Percentiles rank a stretch among this genome's conserved stretches.
phyloP scores from a whole-genome alignment of 2,113 vertebrate genomes.

The Proterorhinus semilunaris region DNA sequence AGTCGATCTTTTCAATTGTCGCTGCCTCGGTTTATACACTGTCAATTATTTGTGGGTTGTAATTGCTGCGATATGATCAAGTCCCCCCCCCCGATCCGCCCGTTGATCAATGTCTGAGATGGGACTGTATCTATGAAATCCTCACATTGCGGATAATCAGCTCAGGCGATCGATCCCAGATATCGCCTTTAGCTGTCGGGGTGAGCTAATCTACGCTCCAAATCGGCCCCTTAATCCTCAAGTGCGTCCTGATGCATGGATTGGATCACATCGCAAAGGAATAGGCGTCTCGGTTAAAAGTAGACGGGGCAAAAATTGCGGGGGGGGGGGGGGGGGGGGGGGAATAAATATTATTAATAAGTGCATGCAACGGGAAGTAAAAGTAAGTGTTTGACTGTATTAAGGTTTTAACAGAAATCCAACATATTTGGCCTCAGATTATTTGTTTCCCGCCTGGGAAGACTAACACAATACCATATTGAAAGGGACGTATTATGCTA shows the following conservation, averaged over 20 bases:
- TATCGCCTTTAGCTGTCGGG: neutral
- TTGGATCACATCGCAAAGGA: neutral
- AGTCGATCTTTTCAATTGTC: no score
- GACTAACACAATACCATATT: no score
- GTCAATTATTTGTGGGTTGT: neutral
- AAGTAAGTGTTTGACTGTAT: no score
- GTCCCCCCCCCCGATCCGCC: neutral
- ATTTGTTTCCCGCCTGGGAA: no score
- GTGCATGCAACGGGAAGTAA: no score
- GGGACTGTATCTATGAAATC: conserved; percentile 3
- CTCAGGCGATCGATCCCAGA: neutral
- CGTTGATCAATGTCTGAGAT: neutral
- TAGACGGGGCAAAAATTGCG: neutral
- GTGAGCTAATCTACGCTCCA: neutral
- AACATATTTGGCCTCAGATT: no score
- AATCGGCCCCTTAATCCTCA: conserved; percentile 6
- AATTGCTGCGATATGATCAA: neutral
- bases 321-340: no score
- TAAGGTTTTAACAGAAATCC: no score
- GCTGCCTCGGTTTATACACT: no score
- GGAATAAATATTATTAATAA: neutral
- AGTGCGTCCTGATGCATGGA: neutral
- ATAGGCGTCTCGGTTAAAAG: neutral
- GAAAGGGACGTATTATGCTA: no score
- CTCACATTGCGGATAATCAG: conserved; percentile 3